Evolutionary conservation across 1,140 invertebrate genomes (phyloP), one percentile per base, ranked within the genome.

Genomic region (Euwallacea similis): DNA sequence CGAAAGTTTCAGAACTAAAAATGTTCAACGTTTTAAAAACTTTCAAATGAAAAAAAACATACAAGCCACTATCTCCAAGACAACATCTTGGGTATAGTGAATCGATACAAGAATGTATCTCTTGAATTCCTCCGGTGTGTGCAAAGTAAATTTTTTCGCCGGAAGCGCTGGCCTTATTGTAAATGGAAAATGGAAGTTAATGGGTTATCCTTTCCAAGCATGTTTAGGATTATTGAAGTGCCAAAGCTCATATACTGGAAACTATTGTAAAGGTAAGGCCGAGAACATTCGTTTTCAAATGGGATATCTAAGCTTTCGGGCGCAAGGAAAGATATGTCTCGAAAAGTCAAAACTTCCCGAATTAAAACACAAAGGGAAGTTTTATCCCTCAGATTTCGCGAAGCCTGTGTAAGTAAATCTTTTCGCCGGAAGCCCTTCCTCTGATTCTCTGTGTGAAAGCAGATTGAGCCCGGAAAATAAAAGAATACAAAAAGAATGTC

Each of bases 381-480:
- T 56, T 56, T 60, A 42, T 60, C 15, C 16, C 10, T 9, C 3
- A 4, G n/a, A 13, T 58, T 58, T 43, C 58, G 15, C 58, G 58
- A 41, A 6, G 11, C 7, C 7, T 46, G 43, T 33, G 42, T 44
- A 63, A 63, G 60, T 63, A 63, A 63, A 63, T 63, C 42, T 63
- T 46, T 63, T 46, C 9, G 60, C 60, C 60, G 44, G 60, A 63
- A 63, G 60, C 60, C n/a, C 43, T 63, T 63, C 46, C 9, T 42
- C 58, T 41, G 21, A 11, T 60, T 60, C 7, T 11, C 6, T 60
- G 10, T 11, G 11, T 11, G 16, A 16, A 15, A 16, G 16, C n/a
- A 50, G 46, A 50, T 50, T 50, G 46, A 50, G 46, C 13, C 46
- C 46, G 46, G 2, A 50, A 50, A 50, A 50, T 13, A 50, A 50